Conservation (phyloP, 30 jellyfish, hydroid and myxozoan species). For the Aurelia coerulea region DNA sequence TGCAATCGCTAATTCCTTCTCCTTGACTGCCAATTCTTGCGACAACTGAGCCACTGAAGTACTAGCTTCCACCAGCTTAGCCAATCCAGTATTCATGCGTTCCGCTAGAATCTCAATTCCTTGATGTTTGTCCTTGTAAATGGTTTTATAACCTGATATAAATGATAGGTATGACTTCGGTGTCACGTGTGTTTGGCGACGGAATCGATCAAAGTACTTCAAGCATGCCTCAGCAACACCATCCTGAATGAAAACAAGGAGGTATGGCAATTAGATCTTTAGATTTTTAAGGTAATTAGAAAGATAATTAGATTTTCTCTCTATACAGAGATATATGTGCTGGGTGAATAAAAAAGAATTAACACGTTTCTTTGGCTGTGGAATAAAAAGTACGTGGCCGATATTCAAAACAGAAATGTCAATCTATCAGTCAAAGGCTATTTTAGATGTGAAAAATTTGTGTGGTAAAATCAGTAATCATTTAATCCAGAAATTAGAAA, state of each 20-base stretch:
- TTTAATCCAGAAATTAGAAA: no score
- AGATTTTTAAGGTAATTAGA: no score
- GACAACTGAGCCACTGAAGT: constrained; percentile 87
- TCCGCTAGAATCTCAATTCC: constrained; percentile 77
- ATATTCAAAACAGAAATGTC: no score
- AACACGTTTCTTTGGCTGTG: no score
- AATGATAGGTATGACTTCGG: constrained; percentile 91
- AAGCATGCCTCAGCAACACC: constrained; percentile 81
- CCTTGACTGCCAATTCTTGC: constrained; percentile 83
- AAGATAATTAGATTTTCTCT: no score
- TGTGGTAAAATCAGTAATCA: no score
- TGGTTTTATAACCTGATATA: constrained; percentile 72
- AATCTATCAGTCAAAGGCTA: no score
- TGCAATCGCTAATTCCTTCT: constrained; percentile 88
- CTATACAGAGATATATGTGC: no score
- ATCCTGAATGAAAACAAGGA: constrained; percentile 36
- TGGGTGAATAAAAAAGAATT: no score
- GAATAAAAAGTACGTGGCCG: no score
- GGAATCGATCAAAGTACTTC: constrained; percentile 79
- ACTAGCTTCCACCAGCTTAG: constrained; percentile 86
- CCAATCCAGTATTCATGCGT: constrained; percentile 87
- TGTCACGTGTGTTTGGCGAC: constrained; percentile 96
- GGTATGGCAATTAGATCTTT: not conserved
- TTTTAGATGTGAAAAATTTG: no score
- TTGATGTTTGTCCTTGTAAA: constrained; percentile 72